These are phyloP conservation scores for Nebria brevicollis DNA, from an alignment of 2,888 invertebrate species.

Conservation along the genomic window DNA sequence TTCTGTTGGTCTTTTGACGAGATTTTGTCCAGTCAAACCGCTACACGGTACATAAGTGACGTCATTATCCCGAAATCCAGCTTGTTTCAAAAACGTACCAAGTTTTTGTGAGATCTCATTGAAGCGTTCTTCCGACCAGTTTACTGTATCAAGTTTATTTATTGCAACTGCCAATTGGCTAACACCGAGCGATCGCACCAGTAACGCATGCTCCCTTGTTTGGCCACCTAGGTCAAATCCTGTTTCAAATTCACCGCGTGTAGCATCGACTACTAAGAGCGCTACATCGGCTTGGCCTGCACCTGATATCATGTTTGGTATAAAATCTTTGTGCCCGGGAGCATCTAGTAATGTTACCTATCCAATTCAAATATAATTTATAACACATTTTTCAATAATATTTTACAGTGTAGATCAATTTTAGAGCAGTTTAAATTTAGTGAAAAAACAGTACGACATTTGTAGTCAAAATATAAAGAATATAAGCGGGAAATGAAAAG, in stretches of 20 bases:
- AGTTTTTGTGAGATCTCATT: slow-evolving; percentile 88
- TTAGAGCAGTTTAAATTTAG: too few relatives aligned
- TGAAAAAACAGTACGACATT: too few relatives aligned
- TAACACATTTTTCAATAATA: neutral
- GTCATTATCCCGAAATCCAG: slow-evolving; percentile 88
- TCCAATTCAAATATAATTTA: slow-evolving; percentile 15
- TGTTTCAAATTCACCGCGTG: slow-evolving; percentile 97
- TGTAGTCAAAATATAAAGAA: neutral
- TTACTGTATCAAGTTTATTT: slow-evolving; percentile 96
- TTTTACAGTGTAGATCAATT: too few relatives aligned
- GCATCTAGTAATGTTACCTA: slow-evolving; percentile 90
- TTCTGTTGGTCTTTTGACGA: slow-evolving; percentile 75
- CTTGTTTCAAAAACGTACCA: slow-evolving; percentile 85
- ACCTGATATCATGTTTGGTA: slow-evolving; percentile 99
- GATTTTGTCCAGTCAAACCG: slow-evolving; percentile 95
- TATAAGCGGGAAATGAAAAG: neutral
- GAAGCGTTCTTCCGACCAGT: slow-evolving; percentile 92
- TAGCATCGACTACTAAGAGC: slow-evolving; percentile 94
- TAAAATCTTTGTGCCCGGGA: slow-evolving; percentile 99
- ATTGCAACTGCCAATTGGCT: slow-evolving; percentile 93
- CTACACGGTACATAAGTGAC: slow-evolving; percentile 94
- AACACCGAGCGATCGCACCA: slow-evolving; percentile 91
- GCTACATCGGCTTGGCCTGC: slow-evolving; percentile 99
- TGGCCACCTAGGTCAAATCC: slow-evolving; percentile 99
- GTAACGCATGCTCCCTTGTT: slow-evolving; percentile 94